Evolutionary conservation across 2,797 vertebrate genomes (phyloP).

Genomic region (Xiphophorus birchmanni): DNA sequence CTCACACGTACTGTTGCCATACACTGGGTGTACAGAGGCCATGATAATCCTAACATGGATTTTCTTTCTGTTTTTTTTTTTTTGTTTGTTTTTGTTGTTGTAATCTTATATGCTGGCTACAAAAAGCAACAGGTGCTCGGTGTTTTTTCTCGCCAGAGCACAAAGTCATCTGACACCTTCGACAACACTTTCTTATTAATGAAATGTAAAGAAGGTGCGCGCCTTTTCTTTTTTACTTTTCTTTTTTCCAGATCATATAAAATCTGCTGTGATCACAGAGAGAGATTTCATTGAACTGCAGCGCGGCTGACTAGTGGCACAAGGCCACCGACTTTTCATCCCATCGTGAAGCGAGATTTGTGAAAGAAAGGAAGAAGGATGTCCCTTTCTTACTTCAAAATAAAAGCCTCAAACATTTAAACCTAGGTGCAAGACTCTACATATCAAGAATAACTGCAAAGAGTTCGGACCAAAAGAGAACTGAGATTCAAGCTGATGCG

Average conservation of each 20-base stretch:
- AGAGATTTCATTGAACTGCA: not conserved
- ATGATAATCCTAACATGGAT: slow-evolving; percentile 24
- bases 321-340: not conserved
- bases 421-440: not conserved
- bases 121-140: slow-evolving; percentile 15
- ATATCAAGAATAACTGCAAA: not conserved
- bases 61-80: slow-evolving; percentile 2
- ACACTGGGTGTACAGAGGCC: slow-evolving; percentile 9
- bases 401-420: not conserved
- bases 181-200: not conserved
- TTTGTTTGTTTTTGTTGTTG: slow-evolving; percentile 20
- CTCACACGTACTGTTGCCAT: slow-evolving; percentile 16
- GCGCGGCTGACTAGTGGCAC: not conserved
- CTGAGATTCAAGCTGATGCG: not conserved
- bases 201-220: slow-evolving; percentile 2
- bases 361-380: not conserved
- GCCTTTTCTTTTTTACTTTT: too few relatives aligned
- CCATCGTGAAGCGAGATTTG: not conserved
- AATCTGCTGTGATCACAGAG: not conserved
- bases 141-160: slow-evolving; percentile 16
- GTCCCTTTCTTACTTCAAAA: not conserved
- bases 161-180: not conserved
- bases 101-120: slow-evolving; percentile 13
- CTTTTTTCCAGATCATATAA: not conserved
- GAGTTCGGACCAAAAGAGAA: not conserved